phyloP scores from a whole-genome alignment of 2,797 vertebrate genomes.

The Notoglanidium macrostoma region DNA sequence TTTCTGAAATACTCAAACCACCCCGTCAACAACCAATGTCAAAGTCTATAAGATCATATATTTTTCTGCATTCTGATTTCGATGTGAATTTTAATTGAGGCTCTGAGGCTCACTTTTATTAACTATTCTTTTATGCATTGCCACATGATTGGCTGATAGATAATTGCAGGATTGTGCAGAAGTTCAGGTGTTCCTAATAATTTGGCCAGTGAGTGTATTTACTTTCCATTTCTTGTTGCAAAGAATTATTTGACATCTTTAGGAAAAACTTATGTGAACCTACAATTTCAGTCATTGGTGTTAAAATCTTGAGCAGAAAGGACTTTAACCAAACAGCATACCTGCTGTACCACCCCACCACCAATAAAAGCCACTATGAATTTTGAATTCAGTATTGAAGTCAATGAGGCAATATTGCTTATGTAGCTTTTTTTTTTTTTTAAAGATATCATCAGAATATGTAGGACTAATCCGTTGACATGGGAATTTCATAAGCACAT shows the following conservation, averaged over 20 bases:
- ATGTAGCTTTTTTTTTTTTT: neutral
- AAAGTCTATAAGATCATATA: neutral
- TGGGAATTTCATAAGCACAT: neutral
- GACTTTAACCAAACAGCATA: neutral
- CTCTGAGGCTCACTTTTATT: neutral
- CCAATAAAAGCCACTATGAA: neutral
- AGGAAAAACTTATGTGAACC: neutral
- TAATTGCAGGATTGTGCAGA: neutral
- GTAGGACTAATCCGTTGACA: neutral
- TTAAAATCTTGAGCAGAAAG: neutral
- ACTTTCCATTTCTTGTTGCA: neutral
- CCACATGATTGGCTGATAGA: neutral
- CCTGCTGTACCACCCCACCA: neutral
- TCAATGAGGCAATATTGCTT: neutral
- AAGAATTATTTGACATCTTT: neutral
- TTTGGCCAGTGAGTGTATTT: neutral
- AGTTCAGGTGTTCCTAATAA: neutral
- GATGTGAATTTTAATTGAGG: neutral
- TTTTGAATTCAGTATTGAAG: neutral
- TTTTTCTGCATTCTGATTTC: neutral
- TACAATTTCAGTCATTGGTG: neutral
- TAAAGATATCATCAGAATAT: neutral
- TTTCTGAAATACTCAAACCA: neutral
- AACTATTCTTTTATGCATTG: neutral
- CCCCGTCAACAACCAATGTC: neutral